phyloP scores from a whole-genome alignment of 2,888 invertebrate species.

The Lamellibrachia satsuma region DNA sequence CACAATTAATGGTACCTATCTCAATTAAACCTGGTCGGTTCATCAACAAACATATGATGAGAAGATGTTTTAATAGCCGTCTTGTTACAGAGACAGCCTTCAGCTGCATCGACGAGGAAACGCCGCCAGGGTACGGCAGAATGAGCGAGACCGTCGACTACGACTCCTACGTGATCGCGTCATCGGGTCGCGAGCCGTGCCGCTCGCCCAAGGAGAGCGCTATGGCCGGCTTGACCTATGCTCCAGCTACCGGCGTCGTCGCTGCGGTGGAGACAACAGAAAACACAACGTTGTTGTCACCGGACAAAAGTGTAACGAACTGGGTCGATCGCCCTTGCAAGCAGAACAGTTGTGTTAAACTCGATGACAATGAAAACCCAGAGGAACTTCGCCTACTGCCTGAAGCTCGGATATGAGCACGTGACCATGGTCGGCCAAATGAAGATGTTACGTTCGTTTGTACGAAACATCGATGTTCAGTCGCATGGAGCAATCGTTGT shows the following conservation, averaged over 20 bases:
- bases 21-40: too few relatives aligned
- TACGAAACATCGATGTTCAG: not conserved
- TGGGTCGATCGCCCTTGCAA: not conserved
- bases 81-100: not conserved
- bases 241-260: not conserved
- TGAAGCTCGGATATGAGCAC: not conserved
- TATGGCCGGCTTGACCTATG: not conserved
- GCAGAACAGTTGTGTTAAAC: not conserved
- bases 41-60: not conserved
- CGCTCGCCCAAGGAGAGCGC: not conserved
- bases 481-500: not conserved
- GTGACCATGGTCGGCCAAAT: not conserved
- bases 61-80: not conserved
- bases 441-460: not conserved
- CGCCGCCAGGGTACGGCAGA: not conserved
- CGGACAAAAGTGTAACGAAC: not conserved
- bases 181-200: not conserved
- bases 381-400: not conserved
- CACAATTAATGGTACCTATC: too few relatives aligned
- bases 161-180: not conserved
- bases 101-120: not conserved
- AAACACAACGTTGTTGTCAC: not conserved
- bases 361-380: not conserved
- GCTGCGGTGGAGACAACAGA: not conserved
- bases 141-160: not conserved